Evolutionary conservation across 2,797 vertebrate genomes (phyloP).

Genomic region (Menidia menidia): DNA sequence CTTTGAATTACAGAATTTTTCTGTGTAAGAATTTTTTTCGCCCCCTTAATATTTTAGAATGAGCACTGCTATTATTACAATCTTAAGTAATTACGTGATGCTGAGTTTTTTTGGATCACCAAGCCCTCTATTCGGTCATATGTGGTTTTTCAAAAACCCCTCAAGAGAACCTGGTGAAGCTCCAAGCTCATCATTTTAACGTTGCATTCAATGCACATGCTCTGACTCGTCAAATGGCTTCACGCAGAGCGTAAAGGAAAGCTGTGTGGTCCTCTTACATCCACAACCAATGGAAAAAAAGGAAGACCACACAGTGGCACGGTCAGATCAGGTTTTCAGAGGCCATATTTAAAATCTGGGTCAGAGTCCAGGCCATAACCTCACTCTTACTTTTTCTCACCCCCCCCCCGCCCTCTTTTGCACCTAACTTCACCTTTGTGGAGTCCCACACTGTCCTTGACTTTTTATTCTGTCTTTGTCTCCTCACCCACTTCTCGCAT

Average conservation of each 20-base stretch:
- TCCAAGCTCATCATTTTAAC: constrained; percentile 46
- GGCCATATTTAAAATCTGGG: constrained; percentile 74
- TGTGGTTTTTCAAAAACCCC: constrained; percentile 5
- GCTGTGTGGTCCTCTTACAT: constrained; percentile 39
- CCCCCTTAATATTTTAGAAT: constrained; percentile 2
- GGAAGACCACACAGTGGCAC: constrained; percentile 67
- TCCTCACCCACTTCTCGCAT: constrained; percentile 26
- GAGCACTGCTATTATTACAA: constrained; percentile 3
- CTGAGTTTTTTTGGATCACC: constrained; percentile 23
- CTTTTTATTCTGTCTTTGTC: constrained; percentile 19
- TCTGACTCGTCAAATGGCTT: constrained; percentile 34
- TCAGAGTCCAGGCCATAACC: constrained; percentile 66
- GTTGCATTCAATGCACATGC: constrained; percentile 49
- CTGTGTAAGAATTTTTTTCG: constrained; percentile 24
- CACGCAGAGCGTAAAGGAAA: constrained; percentile 24
- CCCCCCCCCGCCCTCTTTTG: constrained; percentile 26
- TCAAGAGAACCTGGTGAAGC: constrained; percentile 8
- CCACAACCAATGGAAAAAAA: constrained; percentile 57
- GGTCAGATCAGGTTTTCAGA: constrained; percentile 73
- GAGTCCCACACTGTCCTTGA: constrained; percentile 17
- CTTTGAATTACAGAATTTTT: constrained; percentile 39
- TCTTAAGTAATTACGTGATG: constrained; percentile 17
- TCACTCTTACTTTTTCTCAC: constrained; percentile 24
- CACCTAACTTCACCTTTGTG: constrained; percentile 40
- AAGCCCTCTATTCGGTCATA: constrained; percentile 2